Percentiles rank a stretch among this genome's conserved stretches.
These are phyloP conservation scores for Edolisoma coerulescens DNA, from an alignment of 2,113 vertebrate genomes.

Conservation along the genomic window DNA sequence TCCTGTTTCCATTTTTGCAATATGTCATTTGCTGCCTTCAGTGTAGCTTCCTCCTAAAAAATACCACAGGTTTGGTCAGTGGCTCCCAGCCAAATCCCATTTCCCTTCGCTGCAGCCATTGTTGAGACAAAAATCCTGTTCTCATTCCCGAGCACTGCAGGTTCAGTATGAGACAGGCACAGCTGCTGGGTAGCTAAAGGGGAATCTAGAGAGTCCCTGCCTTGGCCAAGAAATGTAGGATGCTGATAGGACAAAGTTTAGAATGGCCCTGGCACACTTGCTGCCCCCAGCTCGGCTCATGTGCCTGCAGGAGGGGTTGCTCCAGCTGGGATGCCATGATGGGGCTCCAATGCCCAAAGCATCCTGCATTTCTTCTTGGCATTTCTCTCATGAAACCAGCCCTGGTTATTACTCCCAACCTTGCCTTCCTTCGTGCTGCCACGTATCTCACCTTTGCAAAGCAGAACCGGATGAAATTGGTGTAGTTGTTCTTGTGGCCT, in stretches of 20 bases:
- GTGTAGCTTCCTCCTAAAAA: conserved; percentile 84
- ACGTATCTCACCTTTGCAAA: conserved; percentile 84
- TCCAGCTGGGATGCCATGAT: not conserved
- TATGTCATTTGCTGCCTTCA: conserved; percentile 84
- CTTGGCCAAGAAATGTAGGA: not conserved
- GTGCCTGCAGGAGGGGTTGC: not conserved
- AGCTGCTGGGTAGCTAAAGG: not conserved
- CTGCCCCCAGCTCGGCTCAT: accelerated
- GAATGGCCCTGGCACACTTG: not conserved
- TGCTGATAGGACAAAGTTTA: not conserved
- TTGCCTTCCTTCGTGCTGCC: not conserved
- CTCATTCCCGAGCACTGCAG: not conserved
- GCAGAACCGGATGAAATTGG: conserved; percentile 89
- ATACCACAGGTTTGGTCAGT: not conserved
- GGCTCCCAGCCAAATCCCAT: not conserved
- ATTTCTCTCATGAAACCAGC: not conserved
- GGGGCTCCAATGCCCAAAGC: not conserved
- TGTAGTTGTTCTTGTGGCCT: conserved; percentile 78
- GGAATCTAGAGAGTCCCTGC: not conserved
- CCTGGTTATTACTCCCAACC: not conserved
- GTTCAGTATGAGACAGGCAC: not conserved
- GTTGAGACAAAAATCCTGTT: not conserved
- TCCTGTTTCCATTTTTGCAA: conserved; percentile 79
- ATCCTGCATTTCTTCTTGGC: not conserved
- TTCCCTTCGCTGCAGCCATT: not conserved